Evolutionary conservation across 2,888 invertebrate genomes (phyloP), one percentile per base, ranked within the genome.

Genomic region (Phrixothrix hirtus): DNA sequence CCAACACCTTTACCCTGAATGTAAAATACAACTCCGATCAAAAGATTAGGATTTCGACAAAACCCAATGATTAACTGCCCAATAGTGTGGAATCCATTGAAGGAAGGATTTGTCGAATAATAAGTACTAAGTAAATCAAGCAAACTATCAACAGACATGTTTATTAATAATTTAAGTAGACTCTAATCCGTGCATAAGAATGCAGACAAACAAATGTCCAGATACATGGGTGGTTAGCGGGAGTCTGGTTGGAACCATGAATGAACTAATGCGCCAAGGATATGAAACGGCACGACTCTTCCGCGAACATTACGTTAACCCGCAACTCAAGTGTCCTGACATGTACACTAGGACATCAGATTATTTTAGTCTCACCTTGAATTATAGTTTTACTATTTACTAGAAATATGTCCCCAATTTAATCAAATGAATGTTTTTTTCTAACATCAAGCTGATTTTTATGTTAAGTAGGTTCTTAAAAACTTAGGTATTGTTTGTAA

Each of bases 241-340:
- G 43, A 45, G 44, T 48, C 48, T 46, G 46, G 47, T 21, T 38
- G 44, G 34, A 37, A 41, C 17, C 46, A 58, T 57, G 55, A 60
- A 60, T 62, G 59, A 50, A 42, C 57, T 65, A 65, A 65, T 64
- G 62, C 65, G 64, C 50, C 45, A 53, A 58, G 58, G 47, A 47
- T 58, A 58, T 63, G 65, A 61, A 59, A 63, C 63, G 63, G 56
- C 61, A 60, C 58, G 61, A 42, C 44, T 57, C 60, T 65, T 65
- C 65, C 61, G 56, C 64, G 65, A 65, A 65, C 44, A 43, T 34
- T 45, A 37, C 31, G 37, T 39, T 55, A 55, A 59, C 57, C 52
- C 57, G 55, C 55, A 55, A 51, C 51, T 49, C 39, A 30, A 45
- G 51, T 55, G 52, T 44, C 47, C 39, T 46, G 46, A 41, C 54